Evolutionary conservation across 1,140 invertebrate genomes (phyloP).

Genomic region (Cherax quadricarinatus): DNA sequence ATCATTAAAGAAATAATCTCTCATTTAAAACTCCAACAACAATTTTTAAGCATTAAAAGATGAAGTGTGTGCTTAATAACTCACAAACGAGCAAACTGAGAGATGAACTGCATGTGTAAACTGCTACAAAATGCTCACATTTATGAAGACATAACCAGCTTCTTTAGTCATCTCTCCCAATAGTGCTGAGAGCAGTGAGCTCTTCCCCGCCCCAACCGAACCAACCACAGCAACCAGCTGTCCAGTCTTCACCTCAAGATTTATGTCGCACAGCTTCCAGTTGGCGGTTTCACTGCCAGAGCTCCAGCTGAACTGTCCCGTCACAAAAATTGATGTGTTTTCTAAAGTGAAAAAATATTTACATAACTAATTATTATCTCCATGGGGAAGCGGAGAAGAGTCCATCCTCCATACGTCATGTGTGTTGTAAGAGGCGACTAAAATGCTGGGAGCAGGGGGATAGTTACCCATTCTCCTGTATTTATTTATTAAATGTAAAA

Average conservation of each 20-base stretch:
- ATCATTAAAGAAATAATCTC: too few species aligned
- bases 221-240: slow-evolving; percentile 80
- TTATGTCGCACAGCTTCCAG: slow-evolving; percentile 77
- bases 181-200: slow-evolving; percentile 80
- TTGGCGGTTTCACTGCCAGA: slow-evolving; percentile 72
- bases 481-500: too few species aligned
- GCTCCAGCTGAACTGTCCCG: slow-evolving; percentile 79
- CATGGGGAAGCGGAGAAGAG: too few species aligned
- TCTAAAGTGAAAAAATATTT: not conserved
- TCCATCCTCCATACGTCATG: too few species aligned
- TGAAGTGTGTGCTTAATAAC: too few species aligned
- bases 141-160: slow-evolving; percentile 75
- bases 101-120: too few species aligned
- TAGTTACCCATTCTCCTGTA: too few species aligned
- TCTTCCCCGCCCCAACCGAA: slow-evolving; percentile 81
- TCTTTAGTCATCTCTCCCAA: slow-evolving; percentile 80
- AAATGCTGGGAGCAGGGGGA: too few species aligned
- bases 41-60: too few species aligned
- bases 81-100: too few species aligned
- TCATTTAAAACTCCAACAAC: too few species aligned
- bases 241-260: slow-evolving; percentile 75
- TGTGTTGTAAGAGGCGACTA: too few species aligned
- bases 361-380: not conserved
- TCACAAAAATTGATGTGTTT: slow-evolving; percentile 76
- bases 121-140: slow-evolving; percentile 56